Base-by-base conservation (phyloP, 2,113 vertebrate genomes). In the Athene noctua region DNA sequence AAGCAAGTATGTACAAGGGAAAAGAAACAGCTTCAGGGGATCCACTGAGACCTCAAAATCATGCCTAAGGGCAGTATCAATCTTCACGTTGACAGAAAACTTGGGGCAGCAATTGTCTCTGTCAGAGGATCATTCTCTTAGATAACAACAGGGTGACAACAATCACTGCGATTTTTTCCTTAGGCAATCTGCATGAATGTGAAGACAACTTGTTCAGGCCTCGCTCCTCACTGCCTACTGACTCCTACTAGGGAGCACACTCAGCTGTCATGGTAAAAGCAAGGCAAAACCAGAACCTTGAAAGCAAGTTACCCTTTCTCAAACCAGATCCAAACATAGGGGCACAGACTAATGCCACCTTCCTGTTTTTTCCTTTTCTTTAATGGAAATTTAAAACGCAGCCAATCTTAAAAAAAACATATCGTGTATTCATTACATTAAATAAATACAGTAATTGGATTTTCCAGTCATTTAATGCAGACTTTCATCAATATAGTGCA, bases 101-200 rank as follows among this genome's bases (percentile, higher is more conserved):
- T 72, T 93, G 63, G 93, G 86, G 65, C 51, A 84, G 55, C 49
- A 55, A 46, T 38, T 67, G 84, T 70, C 62, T 62, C 86, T 70
- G 46, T 96, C 91, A 80, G 66, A 97, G 86, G 2, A 88, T 90
- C 52, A 40, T 49, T 25, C 57, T 94, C 54, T 91, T 67, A 70
- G 61, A 66, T 49, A 82, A 88, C 77, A 88, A 72, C 32, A 78
- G 38, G 46, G 9, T 65, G 91, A 83, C 71, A 89, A 59, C 30
- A 78, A 74, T 42, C 80, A 87, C 65, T 20, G 32, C 0, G 3
- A 25, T 19, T 27, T 74, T 52, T 55, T 79, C 73, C 59, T 59
- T 40, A 66, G 68, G 91, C 71, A 59, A 44, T 49, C 74, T 72
- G 65, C 77, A 87, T 40, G 67, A 87, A 79, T 7, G 20, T 6